Conservation (phyloP, 1,140 invertebrate genomes). For the Leucophenga varia region DNA sequence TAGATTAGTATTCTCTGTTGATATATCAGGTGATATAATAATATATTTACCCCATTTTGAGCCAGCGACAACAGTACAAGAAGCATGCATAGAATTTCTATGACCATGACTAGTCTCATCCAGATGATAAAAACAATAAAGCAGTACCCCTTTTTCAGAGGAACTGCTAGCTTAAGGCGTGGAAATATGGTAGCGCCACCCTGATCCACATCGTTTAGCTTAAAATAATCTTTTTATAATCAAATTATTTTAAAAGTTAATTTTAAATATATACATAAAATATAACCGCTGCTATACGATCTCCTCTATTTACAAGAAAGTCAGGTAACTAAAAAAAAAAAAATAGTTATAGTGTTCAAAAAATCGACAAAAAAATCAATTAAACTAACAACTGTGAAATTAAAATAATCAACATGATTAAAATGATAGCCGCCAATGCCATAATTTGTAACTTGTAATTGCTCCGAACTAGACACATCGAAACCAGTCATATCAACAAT, state of each 20-base stretch:
- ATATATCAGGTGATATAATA: no score
- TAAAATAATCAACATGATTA: slow-evolving; percentile 66
- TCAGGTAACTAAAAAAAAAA: no score
- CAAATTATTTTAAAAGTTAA: background rate
- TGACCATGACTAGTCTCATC: slow-evolving; percentile 2
- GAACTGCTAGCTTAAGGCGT: slow-evolving; percentile 9
- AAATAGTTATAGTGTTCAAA: background rate
- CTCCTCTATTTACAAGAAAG: background rate
- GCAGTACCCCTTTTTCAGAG: slow-evolving; percentile 13
- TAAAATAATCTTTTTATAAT: background rate
- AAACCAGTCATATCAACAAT: slow-evolving; percentile 70
- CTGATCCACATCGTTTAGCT: slow-evolving; percentile 15
- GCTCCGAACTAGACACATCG: slow-evolving; percentile 60
- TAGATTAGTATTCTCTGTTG: no score
- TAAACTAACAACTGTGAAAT: background rate
- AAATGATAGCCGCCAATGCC: slow-evolving; percentile 69
- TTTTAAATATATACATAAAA: slow-evolving; percentile 19
- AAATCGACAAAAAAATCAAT: background rate
- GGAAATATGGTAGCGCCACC: slow-evolving; percentile 19
- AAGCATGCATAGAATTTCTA: slow-evolving; percentile 1
- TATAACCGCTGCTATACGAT: slow-evolving; percentile 21
- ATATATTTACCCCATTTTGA: slow-evolving; percentile 19
- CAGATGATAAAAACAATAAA: slow-evolving; percentile 16
- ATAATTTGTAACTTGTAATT: slow-evolving; percentile 64
- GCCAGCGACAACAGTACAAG: slow-evolving; percentile 16